Percentiles rank a stretch among this genome's conserved stretches.
Conservation (phyloP, 1,140 invertebrate genomes). For the Scaptomyza montana region DNA sequence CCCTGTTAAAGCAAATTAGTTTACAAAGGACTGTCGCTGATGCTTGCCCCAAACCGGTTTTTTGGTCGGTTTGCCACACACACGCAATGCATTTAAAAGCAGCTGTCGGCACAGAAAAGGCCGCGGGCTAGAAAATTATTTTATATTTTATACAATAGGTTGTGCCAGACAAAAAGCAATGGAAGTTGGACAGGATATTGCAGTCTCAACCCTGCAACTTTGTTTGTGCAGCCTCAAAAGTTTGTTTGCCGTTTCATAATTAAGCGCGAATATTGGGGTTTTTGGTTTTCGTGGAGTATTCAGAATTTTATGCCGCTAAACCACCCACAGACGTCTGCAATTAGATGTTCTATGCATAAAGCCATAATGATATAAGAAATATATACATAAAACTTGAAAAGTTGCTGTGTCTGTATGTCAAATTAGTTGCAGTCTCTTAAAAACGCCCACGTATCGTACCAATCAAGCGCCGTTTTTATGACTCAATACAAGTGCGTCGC, state of each 20-base stretch:
- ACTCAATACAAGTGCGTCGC: conserved; percentile 64
- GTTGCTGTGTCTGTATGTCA: conserved; percentile 52
- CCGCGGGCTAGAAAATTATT: conserved; percentile 76
- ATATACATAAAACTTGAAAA: conserved; percentile 61
- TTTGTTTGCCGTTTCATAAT: conserved; percentile 64
- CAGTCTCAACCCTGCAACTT: conserved; percentile 22
- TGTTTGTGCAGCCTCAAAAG: conserved; percentile 41
- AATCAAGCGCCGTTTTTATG: conserved; percentile 77
- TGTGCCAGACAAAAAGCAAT: conserved; percentile 57
- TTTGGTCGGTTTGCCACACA: conserved; percentile 58
- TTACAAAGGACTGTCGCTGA: conserved; percentile 66
- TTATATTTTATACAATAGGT: conserved; percentile 28
- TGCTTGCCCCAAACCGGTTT: conserved; percentile 30
- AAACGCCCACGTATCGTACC: conserved; percentile 61
- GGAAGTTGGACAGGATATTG: conserved; percentile 51
- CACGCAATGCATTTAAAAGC: conserved; percentile 72
- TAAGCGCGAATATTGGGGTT: conserved; percentile 73
- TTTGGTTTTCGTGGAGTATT: conserved; percentile 1
- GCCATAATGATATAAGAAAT: conserved; percentile 53
- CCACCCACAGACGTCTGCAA: conserved; percentile 66
- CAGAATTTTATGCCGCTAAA: neutral
- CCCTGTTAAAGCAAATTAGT: conserved; percentile 74
- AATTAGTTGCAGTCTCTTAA: conserved; percentile 68
- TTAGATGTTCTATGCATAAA: conserved; percentile 53
- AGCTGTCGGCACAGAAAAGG: conserved; percentile 48